Evolutionary conservation across 2,113 vertebrate genomes (phyloP), one percentile per base, ranked within the genome.

Genomic region (Empidonax traillii): DNA sequence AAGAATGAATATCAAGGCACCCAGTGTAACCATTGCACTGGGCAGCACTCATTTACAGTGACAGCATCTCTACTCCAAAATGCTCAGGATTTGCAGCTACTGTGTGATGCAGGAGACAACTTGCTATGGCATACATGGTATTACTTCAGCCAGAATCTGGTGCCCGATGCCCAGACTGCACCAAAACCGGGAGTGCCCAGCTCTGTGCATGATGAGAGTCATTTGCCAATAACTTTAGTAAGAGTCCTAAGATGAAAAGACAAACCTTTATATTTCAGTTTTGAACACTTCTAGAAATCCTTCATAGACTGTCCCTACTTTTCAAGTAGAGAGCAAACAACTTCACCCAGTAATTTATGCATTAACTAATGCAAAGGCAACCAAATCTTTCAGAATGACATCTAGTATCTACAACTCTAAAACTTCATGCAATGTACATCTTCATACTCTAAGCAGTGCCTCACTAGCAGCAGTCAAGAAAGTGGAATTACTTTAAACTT

Each of bases 81-180:
- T 0, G 1, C 19, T 25, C 1, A 2, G 27, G 41, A 47, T 58
- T 12, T 79, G 27, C 4, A 1, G 44, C 28, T 52, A 17, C 9
- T 6, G 28, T 0, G 0, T 2, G 2, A 23, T 33, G 22, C 31
- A 20, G 53, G 28, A 85, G n/a, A 11, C 2, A 2, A 52, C 24
- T 59, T 66, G 20, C 44, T n/a, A 39, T 0, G 1, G 30, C 35
- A 47, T 21, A 39, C 31, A 44, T 0, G 1, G n/a, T n/a, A 47
- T 27, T 39, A 22, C 17, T 44, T 73, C 67, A 44, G 23, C 33
- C 58, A 61, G 53, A 17, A 59, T 30, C 27, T 41, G 20, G 35
- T 13, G 46, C 35, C 44, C 0, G 0, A 63, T 41, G 30, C 35
- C 39, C 49, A 35, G 30, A 39, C 14, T 18, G 25, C 25, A 66